Conservation (phyloP, 2,888 invertebrate genomes). For the Pheosia tremula region DNA sequence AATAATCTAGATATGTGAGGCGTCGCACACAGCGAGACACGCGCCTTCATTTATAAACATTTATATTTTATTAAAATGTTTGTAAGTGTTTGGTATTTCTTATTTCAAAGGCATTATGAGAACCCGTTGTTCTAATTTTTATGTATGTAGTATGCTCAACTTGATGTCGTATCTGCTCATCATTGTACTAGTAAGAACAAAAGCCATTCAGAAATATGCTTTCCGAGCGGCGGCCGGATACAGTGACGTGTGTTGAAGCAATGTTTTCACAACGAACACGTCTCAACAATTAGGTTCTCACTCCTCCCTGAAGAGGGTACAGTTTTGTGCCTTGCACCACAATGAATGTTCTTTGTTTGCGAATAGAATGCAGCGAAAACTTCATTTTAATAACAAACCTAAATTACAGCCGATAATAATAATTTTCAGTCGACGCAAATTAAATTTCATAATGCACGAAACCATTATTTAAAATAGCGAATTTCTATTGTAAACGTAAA, state of each 20-base stretch:
- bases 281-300: constrained; percentile 76
- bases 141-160: constrained; percentile 40
- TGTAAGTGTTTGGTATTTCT: neutral
- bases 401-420: constrained; percentile 39
- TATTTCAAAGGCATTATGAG: neutral
- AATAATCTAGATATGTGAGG: constrained; percentile 59
- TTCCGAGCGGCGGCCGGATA: constrained; percentile 61
- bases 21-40: constrained; percentile 54
- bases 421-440: constrained; percentile 50
- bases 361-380: constrained; percentile 51
- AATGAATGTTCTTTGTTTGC: constrained; percentile 61
- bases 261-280: constrained; percentile 67
- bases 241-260: constrained; percentile 74
- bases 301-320: constrained; percentile 67
- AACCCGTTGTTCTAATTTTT: constrained; percentile 36
- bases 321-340: constrained; percentile 65
- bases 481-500: constrained; percentile 56
- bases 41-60: constrained; percentile 52
- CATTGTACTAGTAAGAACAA: constrained; percentile 80
- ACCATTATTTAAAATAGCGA: constrained; percentile 66
- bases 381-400: constrained; percentile 43
- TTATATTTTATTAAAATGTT: constrained; percentile 35
- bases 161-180: constrained; percentile 55
- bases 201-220: constrained; percentile 76
- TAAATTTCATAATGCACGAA: constrained; percentile 46